Evolutionary conservation across 2,888 invertebrate genomes (phyloP).

Genomic region (Agrotis clavis): DNA sequence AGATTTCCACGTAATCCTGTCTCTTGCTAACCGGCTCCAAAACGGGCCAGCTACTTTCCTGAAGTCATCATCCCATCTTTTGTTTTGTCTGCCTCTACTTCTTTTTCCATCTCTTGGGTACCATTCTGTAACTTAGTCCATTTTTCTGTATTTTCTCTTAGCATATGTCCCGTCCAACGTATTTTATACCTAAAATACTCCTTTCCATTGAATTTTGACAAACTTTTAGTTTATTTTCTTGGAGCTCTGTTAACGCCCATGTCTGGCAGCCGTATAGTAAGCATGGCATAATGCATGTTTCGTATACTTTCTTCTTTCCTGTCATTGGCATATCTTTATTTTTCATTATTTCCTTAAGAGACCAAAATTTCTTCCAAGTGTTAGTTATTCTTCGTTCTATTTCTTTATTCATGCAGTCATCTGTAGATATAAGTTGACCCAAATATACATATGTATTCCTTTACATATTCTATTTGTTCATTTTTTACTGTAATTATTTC

Average conservation of each 20-base stretch:
- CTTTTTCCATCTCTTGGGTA: too few species aligned
- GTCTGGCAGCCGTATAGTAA: slow-evolving; percentile 15
- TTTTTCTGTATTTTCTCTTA: neutral
- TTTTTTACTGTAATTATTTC: neutral
- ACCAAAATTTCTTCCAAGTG: slow-evolving; percentile 12
- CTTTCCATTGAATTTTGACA: slow-evolving; percentile 5
- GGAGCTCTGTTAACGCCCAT: slow-evolving; percentile 3
- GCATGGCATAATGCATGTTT: slow-evolving; percentile 7
- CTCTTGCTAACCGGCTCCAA: too few species aligned
- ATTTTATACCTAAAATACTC: neutral
- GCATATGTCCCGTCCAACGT: neutral
- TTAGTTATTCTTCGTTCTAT: slow-evolving; percentile 4
- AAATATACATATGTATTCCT: neutral
- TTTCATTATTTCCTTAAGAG: slow-evolving; percentile 10
- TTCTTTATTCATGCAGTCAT: neutral
- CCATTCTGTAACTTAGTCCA: too few species aligned
- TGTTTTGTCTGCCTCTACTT: too few species aligned
- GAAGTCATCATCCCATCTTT: too few species aligned
- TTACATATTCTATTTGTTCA: neutral
- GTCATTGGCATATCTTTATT: slow-evolving; percentile 14
- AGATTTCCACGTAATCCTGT: too few species aligned
- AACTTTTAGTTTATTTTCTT: neutral
- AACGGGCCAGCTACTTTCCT: too few species aligned
- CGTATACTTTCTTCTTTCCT: slow-evolving; percentile 7
- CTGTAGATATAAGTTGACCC: neutral